Base-by-base conservation (phyloP, 1,140 invertebrate genomes). In the Ostrea edulis region DNA sequence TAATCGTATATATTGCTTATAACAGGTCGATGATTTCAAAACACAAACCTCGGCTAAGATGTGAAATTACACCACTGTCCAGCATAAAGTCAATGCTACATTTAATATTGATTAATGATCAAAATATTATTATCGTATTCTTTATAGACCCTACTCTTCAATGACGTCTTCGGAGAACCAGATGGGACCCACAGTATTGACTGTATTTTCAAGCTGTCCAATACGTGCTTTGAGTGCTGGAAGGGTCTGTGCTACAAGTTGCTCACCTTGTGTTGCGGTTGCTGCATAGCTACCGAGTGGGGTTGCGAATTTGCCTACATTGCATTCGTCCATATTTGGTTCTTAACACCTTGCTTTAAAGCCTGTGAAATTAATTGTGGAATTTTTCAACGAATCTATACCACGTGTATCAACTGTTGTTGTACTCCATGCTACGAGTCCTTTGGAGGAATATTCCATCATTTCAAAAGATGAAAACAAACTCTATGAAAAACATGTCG, bases 121-220 rank as follows among this genome's bases (percentile, higher is more conserved):
- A n/a, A n/a, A n/a, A n/a, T n/a, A n/a, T 35, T 53, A 22, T 44
- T 62, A 62, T 17, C n/a, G 2, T 20, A 44, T 44, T 29, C 22
- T 2, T 86, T 86, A 3, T 14, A 86, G 85, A 86, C 85, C 2
- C 53, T 92, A 2, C 51, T 83, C 22, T 97, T 97, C 96, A 96
- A 97, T 88, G 97, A 97, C 89, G 96, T 97, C 71, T 96, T 97
- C 68, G 97, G 97, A 0, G 97, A 97, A 94, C 97, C 97, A 12
- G 96, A 97, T 87, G 96, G 96, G 5, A 96, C 97, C 7, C 95
- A 97, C 77, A 97, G 96, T 89, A 96, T 96, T 2, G 96, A 97
- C 93, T 97, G 97, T 92, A 96, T 96, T 54, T 97, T 97, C 97
- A 95, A 96, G 22, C 94, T 97, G 9, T 97, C 97, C 89, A 95